Evolutionary conservation across 2,113 vertebrate species (phyloP).

Genomic region (Herpetotheres cachinnans): DNA sequence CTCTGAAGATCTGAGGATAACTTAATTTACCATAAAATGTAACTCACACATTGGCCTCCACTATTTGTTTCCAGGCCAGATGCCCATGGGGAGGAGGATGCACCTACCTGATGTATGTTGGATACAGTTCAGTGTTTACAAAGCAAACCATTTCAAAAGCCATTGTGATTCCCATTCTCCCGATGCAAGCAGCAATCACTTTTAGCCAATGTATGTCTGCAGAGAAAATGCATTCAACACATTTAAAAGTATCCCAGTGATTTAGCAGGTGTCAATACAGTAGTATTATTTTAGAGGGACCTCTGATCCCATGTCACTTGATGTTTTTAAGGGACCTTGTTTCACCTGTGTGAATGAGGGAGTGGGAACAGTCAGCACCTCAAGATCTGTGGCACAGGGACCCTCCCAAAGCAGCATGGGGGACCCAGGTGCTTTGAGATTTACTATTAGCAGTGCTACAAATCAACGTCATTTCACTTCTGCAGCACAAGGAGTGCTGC

Average conservation of each 20-base stretch:
- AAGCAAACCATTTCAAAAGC: conserved; percentile 91
- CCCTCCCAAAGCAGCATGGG: not conserved
- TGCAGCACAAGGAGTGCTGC: not conserved
- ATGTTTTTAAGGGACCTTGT: not conserved
- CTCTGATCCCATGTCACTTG: not conserved
- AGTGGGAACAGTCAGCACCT: fast-evolving
- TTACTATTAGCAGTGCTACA: not conserved
- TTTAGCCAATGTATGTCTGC: conserved; percentile 85
- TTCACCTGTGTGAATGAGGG: not conserved
- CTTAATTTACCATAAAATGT: not conserved
- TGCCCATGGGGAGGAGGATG: fast-evolving
- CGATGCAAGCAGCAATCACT: conserved; percentile 77
- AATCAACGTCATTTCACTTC: not conserved
- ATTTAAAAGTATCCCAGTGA: not conserved
- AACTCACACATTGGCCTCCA: not conserved
- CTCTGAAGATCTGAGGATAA: not conserved
- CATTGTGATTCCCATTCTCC: conserved; percentile 90
- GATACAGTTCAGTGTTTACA: conserved; percentile 89
- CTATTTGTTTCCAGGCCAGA: not conserved
- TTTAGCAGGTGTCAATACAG: not conserved
- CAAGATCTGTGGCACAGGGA: not conserved
- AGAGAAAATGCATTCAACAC: not conserved
- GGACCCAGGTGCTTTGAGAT: not conserved
- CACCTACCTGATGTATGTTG: conserved; percentile 87
- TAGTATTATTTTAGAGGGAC: not conserved